These are phyloP conservation scores for Eulemur macaco DNA, from an alignment of 2,113 vertebrate species.

Conservation along the genomic window DNA sequence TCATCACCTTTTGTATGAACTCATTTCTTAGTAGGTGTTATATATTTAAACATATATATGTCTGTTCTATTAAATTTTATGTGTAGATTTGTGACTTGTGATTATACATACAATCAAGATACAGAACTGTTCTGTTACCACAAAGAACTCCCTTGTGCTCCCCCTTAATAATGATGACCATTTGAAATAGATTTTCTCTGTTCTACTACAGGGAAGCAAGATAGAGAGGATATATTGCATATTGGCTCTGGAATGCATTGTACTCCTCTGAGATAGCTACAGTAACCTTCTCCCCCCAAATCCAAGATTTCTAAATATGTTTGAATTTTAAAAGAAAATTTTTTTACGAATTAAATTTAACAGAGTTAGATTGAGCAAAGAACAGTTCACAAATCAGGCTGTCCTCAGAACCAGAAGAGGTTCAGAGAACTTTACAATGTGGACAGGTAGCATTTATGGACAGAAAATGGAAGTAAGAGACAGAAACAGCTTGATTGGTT, in stretches of 20 bases:
- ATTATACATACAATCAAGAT: background rate
- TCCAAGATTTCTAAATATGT: background rate
- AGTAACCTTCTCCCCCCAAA: background rate
- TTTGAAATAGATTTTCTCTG: slow-evolving; percentile 7
- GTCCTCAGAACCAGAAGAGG: background rate
- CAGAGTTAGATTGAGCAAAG: background rate
- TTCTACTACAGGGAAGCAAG: background rate
- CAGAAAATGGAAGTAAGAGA: background rate
- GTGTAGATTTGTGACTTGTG: too few species aligned
- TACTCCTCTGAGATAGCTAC: background rate
- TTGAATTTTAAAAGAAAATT: background rate
- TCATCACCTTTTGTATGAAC: background rate
- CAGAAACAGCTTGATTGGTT: background rate
- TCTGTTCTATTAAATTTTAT: background rate
- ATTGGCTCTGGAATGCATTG: background rate
- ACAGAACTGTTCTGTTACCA: background rate
- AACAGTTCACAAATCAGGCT: background rate
- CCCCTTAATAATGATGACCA: background rate
- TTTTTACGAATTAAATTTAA: background rate
- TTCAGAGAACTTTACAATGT: background rate
- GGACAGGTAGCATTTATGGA: background rate
- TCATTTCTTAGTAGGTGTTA: background rate
- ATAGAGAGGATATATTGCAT: background rate
- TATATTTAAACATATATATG: background rate
- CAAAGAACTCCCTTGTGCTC: background rate